Base-by-base conservation (phyloP, 2,797 vertebrate genomes). In the Siniperca scherzeri region DNA sequence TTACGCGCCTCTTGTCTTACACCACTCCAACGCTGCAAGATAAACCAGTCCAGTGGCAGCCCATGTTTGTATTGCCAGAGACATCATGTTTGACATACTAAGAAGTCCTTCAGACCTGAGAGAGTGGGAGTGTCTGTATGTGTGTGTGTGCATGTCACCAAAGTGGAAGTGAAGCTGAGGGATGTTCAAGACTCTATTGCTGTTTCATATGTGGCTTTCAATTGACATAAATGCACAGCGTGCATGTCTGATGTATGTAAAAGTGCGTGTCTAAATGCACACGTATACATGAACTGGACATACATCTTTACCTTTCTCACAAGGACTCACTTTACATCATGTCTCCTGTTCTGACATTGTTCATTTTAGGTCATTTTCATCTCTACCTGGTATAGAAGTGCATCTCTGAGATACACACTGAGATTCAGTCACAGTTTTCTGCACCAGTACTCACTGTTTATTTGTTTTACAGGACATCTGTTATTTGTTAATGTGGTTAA, bases 1-100 rank as follows among this genome's bases (percentile, higher is more conserved):
- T 89, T 89, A 86, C 79, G 81, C 88, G 85, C 61, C 77, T 86
- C 81, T 90, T 86, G 82, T 89, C 71, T 74, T 60, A 40, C 78
- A 70, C 62, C 76, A 53, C 88, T 85, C 88, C 68, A 81, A 46
- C 50, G 9, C 67, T 0, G 6, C 52, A 48, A 76, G 44, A 66
- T 75, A 86, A 86, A 85, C 78, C 83, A 75, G 69, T 80, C 66
- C 67, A 59, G 57, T 66, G 48, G 84, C 82, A 78, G 79, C 76
- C 65, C 38, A 1, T 70, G 81, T 84, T 88, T 81, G 72, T 85
- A 74, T 81, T 82, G 77, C 74, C 81, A 30, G 21, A 70, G 77
- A 80, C 74, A n/a, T 65, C 61, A 13, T n/a, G 83, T 66, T 68
- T 64, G 53, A 82, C 74, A 87, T 62, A 75, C 74, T 82, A 75